A percentile compares a stretch with the other conserved stretches of the same genome.
phyloP scores from a whole-genome alignment of 2,797 vertebrate genomes.

The Pelodytes ibericus region DNA sequence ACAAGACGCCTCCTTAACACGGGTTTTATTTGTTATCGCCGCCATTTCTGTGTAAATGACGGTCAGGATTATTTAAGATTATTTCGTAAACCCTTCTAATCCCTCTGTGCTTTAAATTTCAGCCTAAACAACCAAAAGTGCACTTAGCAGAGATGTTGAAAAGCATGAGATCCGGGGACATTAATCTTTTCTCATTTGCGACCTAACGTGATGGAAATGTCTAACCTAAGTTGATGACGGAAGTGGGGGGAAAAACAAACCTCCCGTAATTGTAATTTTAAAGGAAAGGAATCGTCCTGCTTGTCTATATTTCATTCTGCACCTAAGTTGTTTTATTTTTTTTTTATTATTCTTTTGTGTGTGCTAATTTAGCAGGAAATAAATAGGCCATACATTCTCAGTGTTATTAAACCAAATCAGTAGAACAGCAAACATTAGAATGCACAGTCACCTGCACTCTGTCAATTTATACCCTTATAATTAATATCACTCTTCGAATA shows the following conservation, averaged over 20 bases:
- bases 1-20: constrained; percentile 85
- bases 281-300: constrained; percentile 53
- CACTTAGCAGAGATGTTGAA: constrained; percentile 87
- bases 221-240: constrained; percentile 62
- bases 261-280: constrained; percentile 50
- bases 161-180: constrained; percentile 83
- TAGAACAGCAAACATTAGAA: constrained; percentile 31
- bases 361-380: constrained; percentile 46
- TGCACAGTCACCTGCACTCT: constrained; percentile 54
- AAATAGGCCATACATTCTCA: constrained; percentile 49
- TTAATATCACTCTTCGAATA: constrained; percentile 62
- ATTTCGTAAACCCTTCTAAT: constrained; percentile 99
- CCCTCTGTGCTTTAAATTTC: constrained; percentile 96
- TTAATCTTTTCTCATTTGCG: constrained; percentile 74
- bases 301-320: constrained; percentile 48
- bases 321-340: constrained; percentile 15
- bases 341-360: constrained; percentile 8
- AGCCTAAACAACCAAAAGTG: constrained; percentile 91
- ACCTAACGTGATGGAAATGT: constrained; percentile 68
- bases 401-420: constrained; percentile 35
- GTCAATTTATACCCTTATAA: constrained; percentile 61
- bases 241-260: constrained; percentile 48
- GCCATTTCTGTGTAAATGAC: constrained; percentile 88
- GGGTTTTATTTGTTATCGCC: constrained; percentile 86
- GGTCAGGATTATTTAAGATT: constrained; percentile 99